Percentiles rank a stretch among this genome's conserved stretches.
These are phyloP conservation scores for Tetranychus truncatus DNA, from an alignment of 2,888 invertebrate genomes.

Conservation along the genomic window DNA sequence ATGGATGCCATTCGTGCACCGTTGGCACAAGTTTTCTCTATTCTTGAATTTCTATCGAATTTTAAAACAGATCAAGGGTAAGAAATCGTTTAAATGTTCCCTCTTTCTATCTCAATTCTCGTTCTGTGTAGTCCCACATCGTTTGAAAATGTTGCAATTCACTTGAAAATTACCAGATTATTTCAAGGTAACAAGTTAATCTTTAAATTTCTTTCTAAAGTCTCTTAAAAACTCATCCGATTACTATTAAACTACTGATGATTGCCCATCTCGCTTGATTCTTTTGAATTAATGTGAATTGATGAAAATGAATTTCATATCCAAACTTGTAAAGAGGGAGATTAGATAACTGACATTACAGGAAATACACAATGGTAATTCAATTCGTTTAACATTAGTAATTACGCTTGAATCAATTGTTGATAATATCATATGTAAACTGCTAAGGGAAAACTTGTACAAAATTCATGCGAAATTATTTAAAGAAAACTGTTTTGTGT, in stretches of 20 bases:
- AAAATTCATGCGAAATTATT: too few species aligned
- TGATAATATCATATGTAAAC: too few species aligned
- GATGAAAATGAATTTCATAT: too few species aligned
- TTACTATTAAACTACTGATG: too few species aligned
- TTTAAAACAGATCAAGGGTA: constrained; percentile 55
- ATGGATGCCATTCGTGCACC: constrained; percentile 83
- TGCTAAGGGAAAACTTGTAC: too few species aligned
- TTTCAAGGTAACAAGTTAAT: too few species aligned
- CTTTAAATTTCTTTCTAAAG: too few species aligned
- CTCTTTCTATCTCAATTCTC: background rate
- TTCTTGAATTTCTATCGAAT: constrained; percentile 65
- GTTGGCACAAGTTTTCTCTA: constrained; percentile 66
- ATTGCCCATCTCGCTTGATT: too few species aligned
- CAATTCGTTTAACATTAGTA: constrained; percentile 32
- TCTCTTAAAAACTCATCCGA: too few species aligned
- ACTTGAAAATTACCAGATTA: too few species aligned
- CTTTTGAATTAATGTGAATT: too few species aligned
- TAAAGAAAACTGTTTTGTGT: constrained; percentile 43
- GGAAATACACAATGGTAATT: background rate
- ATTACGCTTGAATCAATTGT: constrained; percentile 45
- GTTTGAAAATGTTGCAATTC: background rate
- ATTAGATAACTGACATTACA: constrained; percentile 14
- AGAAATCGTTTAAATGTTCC: constrained; percentile 4
- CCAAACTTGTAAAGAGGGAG: constrained; percentile 24
- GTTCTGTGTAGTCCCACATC: background rate